Evolutionary conservation across 2,113 vertebrate genomes (phyloP), one percentile per base, ranked within the genome.

Genomic region (Guaruba guarouba): DNA sequence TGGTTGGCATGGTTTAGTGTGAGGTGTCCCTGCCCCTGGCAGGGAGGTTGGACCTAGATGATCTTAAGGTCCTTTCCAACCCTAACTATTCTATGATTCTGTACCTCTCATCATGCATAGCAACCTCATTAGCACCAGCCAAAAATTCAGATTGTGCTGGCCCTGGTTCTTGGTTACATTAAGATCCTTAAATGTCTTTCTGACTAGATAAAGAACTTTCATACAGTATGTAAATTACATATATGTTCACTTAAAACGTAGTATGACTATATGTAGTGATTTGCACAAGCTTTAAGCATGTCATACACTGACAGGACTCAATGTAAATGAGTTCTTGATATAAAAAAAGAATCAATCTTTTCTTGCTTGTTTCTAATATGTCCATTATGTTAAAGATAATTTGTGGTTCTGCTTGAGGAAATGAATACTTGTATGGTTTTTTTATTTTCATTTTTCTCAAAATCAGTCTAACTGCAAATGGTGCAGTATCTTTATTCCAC

Each of bases 361-460:
- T 87, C 43, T 79, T 15, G 64, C 5, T 9, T 62, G 1, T 33
- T 86, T 17, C 41, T 57, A 33, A 51, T n/a, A 19, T 17, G 48
- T 49, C 24, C 25, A 19, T 80, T 80, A 27, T 20, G 12, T 37
- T 68, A 49, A 35, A 86, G 33, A 31, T 55, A 41, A 17, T 64
- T 78, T 35, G 35, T 71, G 17, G 9, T 46, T 92, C 69, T 78
- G 7, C 17, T 67, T 94, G 37, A 71, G 70, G 35, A 88, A 86
- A 54, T 39, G 11, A 8, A 24, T 76, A 17, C 2, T 3, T 2
- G 0, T 54, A 35, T 61, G 13, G 0, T 14, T 15, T 59, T 35
- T 35, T 59, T 24, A 35, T 81, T 75, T 85, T 46, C 1, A 37
- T 92, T 92, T 87, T 8, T 13, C 19, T 92, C 13, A 69, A 41